These are phyloP conservation scores for Muscicapa striata DNA, from an alignment of 2,797 vertebrate genomes.

Conservation along the genomic window DNA sequence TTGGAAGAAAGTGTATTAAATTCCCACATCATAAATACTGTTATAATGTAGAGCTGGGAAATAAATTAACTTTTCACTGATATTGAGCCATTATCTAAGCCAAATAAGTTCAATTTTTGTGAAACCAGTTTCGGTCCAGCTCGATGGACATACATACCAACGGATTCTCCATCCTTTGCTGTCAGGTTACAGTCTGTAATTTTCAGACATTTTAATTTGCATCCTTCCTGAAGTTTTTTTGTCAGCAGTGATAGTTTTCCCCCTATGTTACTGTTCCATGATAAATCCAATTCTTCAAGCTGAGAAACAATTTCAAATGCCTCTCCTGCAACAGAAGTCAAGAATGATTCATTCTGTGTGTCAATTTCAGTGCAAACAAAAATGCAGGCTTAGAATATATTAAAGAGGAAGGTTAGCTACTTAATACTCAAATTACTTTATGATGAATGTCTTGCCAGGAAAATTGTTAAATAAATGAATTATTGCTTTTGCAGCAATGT, in stretches of 20 bases:
- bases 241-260: conserved; percentile 80
- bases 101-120: neutral
- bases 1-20: neutral
- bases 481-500: neutral
- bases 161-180: conserved; percentile 75
- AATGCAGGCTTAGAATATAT: neutral
- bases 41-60: neutral
- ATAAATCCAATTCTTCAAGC: conserved; percentile 87
- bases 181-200: conserved; percentile 85
- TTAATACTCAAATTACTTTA: neutral
- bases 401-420: neutral
- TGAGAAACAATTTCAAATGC: conserved; percentile 77
- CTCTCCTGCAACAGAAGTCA: conserved; percentile 74
- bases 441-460: neutral
- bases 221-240: conserved; percentile 69
- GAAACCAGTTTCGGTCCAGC: neutral
- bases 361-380: neutral
- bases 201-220: conserved; percentile 79
- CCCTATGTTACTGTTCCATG: conserved; percentile 86
- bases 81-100: neutral
- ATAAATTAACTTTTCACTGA: neutral
- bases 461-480: neutral
- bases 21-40: neutral
- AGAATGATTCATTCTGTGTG: neutral
- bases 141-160: conserved; percentile 75